A percentile compares a stretch with the other conserved stretches of the same genome.
Evolutionary conservation across 2,888 invertebrate species (phyloP).

Genomic region (Chaetogeoica ovagalla): DNA sequence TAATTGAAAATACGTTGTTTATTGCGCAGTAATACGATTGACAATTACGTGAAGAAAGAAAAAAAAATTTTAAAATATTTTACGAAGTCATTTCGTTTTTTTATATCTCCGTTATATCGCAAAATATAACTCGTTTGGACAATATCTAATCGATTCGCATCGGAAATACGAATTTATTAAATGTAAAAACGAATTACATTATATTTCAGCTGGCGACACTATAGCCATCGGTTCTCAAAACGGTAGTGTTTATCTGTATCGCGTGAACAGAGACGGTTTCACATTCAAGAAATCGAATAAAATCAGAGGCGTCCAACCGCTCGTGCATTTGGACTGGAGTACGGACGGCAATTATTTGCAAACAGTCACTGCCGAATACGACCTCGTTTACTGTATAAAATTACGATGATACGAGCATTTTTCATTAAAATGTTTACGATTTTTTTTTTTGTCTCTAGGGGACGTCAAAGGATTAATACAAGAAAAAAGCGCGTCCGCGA

Average conservation of each 20-base stretch:
- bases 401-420: too few relatives aligned
- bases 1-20: too few relatives aligned
- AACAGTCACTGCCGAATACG: conserved; percentile 87
- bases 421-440: background rate
- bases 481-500: conserved; percentile 83
- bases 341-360: conserved; percentile 84
- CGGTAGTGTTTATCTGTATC: conserved; percentile 79
- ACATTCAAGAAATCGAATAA: conserved; percentile 88
- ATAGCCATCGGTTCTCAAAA: conserved; percentile 90
- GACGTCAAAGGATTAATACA: conserved; percentile 85
- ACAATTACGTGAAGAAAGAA: too few relatives aligned
- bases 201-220: conserved; percentile 75
- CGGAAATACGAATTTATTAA: background rate
- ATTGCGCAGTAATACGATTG: too few relatives aligned
- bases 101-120: too few relatives aligned
- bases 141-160: background rate
- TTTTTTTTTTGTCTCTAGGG: conserved; percentile 66
- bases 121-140: too few relatives aligned
- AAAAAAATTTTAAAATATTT: too few relatives aligned
- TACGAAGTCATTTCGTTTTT: too few relatives aligned
- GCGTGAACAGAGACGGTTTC: conserved; percentile 85
- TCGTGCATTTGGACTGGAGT: conserved; percentile 89
- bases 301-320: conserved; percentile 80
- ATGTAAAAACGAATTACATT: background rate
- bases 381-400: conserved; percentile 81